A percentile compares a stretch with the other conserved stretches of the same genome.
Evolutionary conservation across 2,113 vertebrate genomes (phyloP).

Genomic region (Nesoenas mayeri): DNA sequence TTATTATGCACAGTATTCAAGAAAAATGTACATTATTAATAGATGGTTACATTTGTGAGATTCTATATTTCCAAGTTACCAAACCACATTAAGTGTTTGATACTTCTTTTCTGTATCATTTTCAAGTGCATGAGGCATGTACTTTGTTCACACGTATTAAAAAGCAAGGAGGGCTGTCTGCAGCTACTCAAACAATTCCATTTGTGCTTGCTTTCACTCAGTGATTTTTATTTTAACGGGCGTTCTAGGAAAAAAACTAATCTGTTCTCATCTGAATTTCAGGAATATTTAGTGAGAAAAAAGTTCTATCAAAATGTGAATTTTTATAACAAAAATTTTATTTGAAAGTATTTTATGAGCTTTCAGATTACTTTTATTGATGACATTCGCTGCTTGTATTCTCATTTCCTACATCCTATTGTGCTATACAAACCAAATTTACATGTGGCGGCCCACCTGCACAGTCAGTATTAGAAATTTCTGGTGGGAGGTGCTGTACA

Average conservation of each 20-base stretch:
- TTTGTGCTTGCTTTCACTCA: background rate
- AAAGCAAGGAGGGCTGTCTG: background rate
- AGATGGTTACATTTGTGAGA: background rate
- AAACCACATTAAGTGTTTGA: background rate
- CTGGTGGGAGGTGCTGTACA: background rate
- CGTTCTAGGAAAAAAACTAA: background rate
- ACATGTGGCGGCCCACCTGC: background rate
- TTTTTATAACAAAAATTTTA: background rate
- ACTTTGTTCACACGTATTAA: background rate
- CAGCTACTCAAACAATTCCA: background rate
- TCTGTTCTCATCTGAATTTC: background rate
- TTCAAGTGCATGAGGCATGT: rapidly evolving
- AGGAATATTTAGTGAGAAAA: background rate
- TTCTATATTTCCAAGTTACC: background rate
- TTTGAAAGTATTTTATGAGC: background rate
- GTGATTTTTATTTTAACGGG: background rate
- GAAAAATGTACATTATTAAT: background rate
- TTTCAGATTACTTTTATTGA: background rate
- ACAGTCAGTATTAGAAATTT: background rate
- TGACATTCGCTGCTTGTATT: background rate
- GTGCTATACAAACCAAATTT: background rate
- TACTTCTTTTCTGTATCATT: background rate
- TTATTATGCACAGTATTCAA: background rate
- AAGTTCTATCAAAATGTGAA: background rate
- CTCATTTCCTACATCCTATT: background rate